These are phyloP conservation scores for Meliscaeva auricollis DNA, from an alignment of 2,888 invertebrate species.

Conservation along the genomic window DNA sequence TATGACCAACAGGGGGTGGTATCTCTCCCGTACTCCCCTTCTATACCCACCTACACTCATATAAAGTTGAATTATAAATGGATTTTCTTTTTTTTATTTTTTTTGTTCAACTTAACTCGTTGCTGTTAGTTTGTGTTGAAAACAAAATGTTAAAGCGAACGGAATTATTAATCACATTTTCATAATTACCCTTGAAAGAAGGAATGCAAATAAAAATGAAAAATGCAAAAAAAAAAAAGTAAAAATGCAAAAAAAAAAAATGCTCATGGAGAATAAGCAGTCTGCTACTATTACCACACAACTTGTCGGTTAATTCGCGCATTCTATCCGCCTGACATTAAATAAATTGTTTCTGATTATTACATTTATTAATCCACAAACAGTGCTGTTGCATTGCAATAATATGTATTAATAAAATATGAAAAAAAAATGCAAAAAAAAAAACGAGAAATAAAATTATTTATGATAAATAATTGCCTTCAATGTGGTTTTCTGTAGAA, in stretches of 20 bases:
- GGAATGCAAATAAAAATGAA: slow-evolving; percentile 37
- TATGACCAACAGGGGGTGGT: slow-evolving; percentile 39
- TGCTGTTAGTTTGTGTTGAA: slow-evolving; percentile 1
- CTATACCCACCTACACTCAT: background rate
- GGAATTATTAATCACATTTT: slow-evolving; percentile 70
- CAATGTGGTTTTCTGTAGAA: slow-evolving; percentile 38
- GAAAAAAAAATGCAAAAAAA: slow-evolving; percentile 5
- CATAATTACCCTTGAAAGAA: slow-evolving; percentile 69
- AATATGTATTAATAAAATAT: slow-evolving; percentile 19
- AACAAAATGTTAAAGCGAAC: slow-evolving; percentile 46
- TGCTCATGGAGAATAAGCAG: slow-evolving; percentile 41
- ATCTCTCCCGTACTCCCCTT: background rate
- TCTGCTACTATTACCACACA: slow-evolving; percentile 53
- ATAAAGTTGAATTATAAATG: slow-evolving; percentile 57
- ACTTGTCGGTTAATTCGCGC: slow-evolving; percentile 68
- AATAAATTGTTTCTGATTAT: slow-evolving; percentile 59
- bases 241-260: background rate
- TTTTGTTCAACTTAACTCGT: background rate
- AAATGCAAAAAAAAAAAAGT: background rate
- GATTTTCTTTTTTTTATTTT: slow-evolving; percentile 26
- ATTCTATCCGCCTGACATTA: slow-evolving; percentile 55
- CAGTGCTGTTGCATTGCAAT: slow-evolving; percentile 36
- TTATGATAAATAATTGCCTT: slow-evolving; percentile 63
- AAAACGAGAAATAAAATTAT: slow-evolving; percentile 30
- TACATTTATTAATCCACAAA: slow-evolving; percentile 61